Evolutionary conservation across 2,797 vertebrate genomes (phyloP).

Genomic region (Catharus ustulatus): DNA sequence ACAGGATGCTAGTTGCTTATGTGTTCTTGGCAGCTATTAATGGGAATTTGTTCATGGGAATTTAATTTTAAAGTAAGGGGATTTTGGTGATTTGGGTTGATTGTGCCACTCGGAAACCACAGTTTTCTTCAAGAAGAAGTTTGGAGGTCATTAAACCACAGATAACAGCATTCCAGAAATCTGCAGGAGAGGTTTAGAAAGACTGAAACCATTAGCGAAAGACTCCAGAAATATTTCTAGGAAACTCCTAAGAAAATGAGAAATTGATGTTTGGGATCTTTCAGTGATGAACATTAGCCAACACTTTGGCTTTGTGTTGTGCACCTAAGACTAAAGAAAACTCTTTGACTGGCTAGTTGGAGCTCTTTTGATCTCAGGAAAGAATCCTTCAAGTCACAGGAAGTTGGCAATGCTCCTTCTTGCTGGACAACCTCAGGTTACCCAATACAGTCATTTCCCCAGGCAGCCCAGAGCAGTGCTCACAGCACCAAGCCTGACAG

Average conservation of each 20-base stretch:
- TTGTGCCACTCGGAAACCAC: not conserved
- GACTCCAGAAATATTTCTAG: not conserved
- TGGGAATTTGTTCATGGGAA: not conserved
- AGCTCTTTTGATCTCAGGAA: not conserved
- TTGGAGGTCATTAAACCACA: not conserved
- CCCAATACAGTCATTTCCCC: not conserved
- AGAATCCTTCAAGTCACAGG: not conserved
- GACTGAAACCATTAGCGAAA: not conserved
- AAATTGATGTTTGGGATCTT: not conserved
- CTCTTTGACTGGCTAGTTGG: not conserved
- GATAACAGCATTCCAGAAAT: not conserved
- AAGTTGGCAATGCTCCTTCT: not conserved
- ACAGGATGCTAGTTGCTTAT: not conserved
- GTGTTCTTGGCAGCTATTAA: not conserved
- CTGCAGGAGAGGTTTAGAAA: not conserved
- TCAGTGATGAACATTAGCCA: not conserved
- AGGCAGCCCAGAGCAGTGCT: not conserved
- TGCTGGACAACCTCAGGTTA: not conserved
- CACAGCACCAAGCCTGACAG: not conserved
- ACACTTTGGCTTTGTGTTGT: not conserved
- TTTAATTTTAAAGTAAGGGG: not conserved
- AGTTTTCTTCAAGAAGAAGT: not conserved
- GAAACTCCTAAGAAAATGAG: not conserved
- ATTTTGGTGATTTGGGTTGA: not conserved
- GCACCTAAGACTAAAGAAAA: not conserved